Evolutionary conservation across 2,888 invertebrate genomes (phyloP).

Genomic region (Bombyx huttoni): DNA sequence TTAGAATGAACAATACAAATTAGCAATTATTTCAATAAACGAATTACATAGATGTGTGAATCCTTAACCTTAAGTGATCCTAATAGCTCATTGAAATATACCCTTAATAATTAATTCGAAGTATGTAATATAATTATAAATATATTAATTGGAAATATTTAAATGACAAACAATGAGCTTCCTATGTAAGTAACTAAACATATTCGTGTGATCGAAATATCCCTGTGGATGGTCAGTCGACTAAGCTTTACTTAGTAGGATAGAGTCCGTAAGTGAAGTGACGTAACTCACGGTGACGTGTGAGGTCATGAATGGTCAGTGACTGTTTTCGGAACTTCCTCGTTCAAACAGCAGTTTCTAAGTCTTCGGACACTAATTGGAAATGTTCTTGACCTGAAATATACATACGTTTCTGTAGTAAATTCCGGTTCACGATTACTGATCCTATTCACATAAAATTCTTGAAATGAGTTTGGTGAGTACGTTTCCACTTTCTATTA

Average conservation of each 20-base stretch:
- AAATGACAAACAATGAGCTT: slow-evolving; percentile 15
- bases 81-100: not conserved
- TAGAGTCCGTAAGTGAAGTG: not conserved
- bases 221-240: slow-evolving; percentile 32
- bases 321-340: slow-evolving; percentile 4
- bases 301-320: slow-evolving; percentile 8
- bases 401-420: slow-evolving; percentile 11
- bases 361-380: slow-evolving; percentile 65
- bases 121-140: slow-evolving; percentile 5
- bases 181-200: slow-evolving; percentile 10
- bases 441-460: not conserved
- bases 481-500: not conserved
- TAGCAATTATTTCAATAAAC: not conserved
- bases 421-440: not conserved
- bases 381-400: slow-evolving; percentile 70
- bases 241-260: not conserved
- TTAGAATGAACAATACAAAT: not conserved
- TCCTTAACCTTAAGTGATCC: not conserved
- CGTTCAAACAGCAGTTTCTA: slow-evolving; percentile 62
- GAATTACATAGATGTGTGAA: not conserved
- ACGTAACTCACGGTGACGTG: not conserved
- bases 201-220: slow-evolving; percentile 41
- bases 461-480: not conserved
- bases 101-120: not conserved
- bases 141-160: slow-evolving; percentile 11